Base-by-base conservation (phyloP, 2,797 vertebrate species). In the Ptychobarbus kaznakovi region DNA sequence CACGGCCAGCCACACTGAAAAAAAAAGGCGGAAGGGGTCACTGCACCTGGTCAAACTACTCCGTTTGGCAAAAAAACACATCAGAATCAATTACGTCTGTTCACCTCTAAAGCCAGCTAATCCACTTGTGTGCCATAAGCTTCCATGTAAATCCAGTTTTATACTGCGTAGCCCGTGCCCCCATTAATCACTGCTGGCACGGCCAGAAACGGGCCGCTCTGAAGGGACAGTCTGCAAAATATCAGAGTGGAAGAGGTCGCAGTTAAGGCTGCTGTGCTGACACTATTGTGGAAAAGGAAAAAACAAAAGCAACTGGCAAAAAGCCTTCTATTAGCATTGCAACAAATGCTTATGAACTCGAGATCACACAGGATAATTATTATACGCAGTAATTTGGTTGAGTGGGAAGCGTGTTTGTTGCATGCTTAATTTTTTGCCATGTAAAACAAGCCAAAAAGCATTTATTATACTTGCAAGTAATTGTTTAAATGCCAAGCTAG, bases 71-170 rank as follows among this genome's bases (percentile, higher is more conserved):
- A 78, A 86, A 78, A 81, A 83, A 86, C 79, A 80, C 80, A 81
- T 83, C 85, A 69, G 79, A 89, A 86, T 87, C 86, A 80, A 88
- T 89, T 89, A 87, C 84, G 68, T 83, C 73, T 61, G 28, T 86
- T 88, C 83, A 84, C 90, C 86, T 88, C 86, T 91, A 87, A 92
- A 91, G 92, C 91, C 91, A 46, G 91, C 91, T 93, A 94, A 95
- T 95, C 94, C 93, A 93, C 94, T 95, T 94, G 93, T 81, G 89
- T 93, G 86, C 88, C 89, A 88, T 92, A 93, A 92, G 92, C 92
- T 92, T 93, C 92, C 91, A 92, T 92, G 94, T 93, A 94, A 95
- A 95, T 95, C 94, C 93, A 92, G 92, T 94, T 94, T 91, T 91
- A 92, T 92, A 70, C 85, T 70, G 70, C 63, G 38, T 75, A 74